Evolutionary conservation across 2,113 vertebrate species (phyloP), one percentile per base, ranked within the genome.

Genomic region (Monarcha castaneiventris): DNA sequence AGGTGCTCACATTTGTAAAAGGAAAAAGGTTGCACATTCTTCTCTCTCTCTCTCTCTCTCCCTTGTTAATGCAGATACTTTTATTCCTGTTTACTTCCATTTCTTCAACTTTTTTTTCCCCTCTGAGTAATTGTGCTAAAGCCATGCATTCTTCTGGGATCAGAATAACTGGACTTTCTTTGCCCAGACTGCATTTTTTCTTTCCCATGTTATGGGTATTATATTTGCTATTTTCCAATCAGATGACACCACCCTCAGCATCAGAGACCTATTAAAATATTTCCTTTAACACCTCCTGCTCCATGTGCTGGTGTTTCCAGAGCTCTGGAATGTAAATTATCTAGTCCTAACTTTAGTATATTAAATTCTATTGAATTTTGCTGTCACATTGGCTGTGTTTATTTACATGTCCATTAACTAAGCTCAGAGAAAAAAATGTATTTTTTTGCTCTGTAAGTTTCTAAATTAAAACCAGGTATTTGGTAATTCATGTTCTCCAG

Each of bases 381-480:
- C 33, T 58, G 37, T 61, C 49, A 62, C 1, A 12, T 20, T 69
- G 16, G 2, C 49, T 77, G 16, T 77, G 16, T 74, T 92, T 74
- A 77, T 67, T 90, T 92, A 81, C 22, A 32, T 39, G 27, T 21
- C 58, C 9, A 27, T 87, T 91, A 67, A 59, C 20, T 74, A 55
- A 62, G 74, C 51, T 74, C n/a, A 46, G 66, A 74, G 63, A 69
- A 79, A 10, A 90, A 90, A 82, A 56, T 29, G 4, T 0, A 43
- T 9, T 32, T 46, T 79, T 89, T 84, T 81, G 37, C 72, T 91
- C 93, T 79, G n/a, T 68, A 94, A 39, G 14, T 81, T 91, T 44
- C 55, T 96, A 89, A 88, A 97, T 96, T 98, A 84, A 95, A 97
- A 96, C 29, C 88, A 85, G n/a, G 3, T 76, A 89, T 94, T 96